A percentile compares a stretch with the other conserved stretches of the same genome.
Conservation (phyloP, 30 jellyfish, hydroid and myxozoan genomes). For the Aurelia coerulea region DNA sequence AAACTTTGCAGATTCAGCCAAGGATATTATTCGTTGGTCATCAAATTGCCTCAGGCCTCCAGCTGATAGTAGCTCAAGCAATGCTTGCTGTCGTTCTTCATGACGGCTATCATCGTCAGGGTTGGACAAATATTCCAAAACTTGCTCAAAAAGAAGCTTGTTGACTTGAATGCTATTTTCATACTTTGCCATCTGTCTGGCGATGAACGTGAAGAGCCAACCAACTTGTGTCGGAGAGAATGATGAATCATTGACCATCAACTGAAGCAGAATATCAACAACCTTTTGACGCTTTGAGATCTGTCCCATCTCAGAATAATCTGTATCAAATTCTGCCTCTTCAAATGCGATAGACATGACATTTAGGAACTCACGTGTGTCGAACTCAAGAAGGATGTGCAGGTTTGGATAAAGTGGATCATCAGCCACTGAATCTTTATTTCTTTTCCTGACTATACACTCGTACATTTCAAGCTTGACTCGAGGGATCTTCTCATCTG, state of each 20-base stretch:
- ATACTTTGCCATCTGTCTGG: slow-evolving; percentile 98
- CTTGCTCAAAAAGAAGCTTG: slow-evolving; percentile 93
- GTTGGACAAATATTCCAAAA: slow-evolving; percentile 86
- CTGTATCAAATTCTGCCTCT: slow-evolving; percentile 90
- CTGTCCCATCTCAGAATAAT: slow-evolving; percentile 54
- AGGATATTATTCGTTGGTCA: slow-evolving; percentile 83
- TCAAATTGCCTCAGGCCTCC: slow-evolving; percentile 94
- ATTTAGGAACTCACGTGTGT: slow-evolving; percentile 92
- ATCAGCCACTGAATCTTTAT: slow-evolving; percentile 45
- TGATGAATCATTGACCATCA: slow-evolving; percentile 86
- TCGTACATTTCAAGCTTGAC: slow-evolving; percentile 88
- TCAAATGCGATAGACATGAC: slow-evolving; percentile 96
- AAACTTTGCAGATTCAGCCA: slow-evolving; percentile 96
- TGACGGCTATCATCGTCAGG: slow-evolving; percentile 96
- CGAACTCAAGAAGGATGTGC: slow-evolving; percentile 81
- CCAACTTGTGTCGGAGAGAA: slow-evolving; percentile 98
- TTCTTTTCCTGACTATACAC: slow-evolving; percentile 61
- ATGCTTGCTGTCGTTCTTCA: slow-evolving; percentile 98
- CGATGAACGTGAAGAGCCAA: slow-evolving; percentile 93
- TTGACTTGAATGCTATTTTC: slow-evolving; percentile 81
- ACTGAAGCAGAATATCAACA: slow-evolving; percentile 88
- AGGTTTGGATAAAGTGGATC: slow-evolving; percentile 87
- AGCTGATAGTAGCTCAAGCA: slow-evolving; percentile 88
- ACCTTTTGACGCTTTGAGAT: slow-evolving; percentile 90
- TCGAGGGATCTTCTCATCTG: slow-evolving; percentile 26